Percentiles rank a stretch among this genome's conserved stretches.
Evolutionary conservation across 2,888 invertebrate genomes (phyloP).

Genomic region (Syrista parreyssii): DNA sequence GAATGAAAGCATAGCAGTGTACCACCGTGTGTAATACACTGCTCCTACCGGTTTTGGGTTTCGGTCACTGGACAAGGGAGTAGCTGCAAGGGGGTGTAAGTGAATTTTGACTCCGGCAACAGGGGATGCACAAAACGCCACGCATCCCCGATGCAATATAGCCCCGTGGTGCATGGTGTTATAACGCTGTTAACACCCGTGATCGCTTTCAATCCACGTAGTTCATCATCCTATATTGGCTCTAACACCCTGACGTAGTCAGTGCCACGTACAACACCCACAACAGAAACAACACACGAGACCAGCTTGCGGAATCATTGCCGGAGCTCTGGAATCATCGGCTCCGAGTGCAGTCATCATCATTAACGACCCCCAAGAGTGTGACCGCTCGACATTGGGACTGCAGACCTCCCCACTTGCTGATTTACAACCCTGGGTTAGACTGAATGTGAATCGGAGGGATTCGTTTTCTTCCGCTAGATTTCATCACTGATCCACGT

Average conservation of each 20-base stretch:
- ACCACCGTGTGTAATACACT: slow-evolving; percentile 3
- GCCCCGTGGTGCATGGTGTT: slow-evolving; percentile 41
- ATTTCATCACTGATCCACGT: neutral
- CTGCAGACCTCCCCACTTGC: neutral
- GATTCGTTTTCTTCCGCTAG: slow-evolving; percentile 5
- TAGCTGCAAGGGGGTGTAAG: slow-evolving; percentile 16
- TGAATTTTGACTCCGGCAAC: slow-evolving; percentile 29
- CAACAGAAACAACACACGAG: slow-evolving; percentile 19
- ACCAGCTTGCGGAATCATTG: slow-evolving; percentile 29
- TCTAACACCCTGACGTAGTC: slow-evolving; percentile 15
- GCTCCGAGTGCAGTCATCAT: slow-evolving; percentile 43
- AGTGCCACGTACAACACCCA: neutral
- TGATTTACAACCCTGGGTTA: neutral
- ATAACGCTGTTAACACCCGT: slow-evolving; percentile 64
- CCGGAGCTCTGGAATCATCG: slow-evolving; percentile 40
- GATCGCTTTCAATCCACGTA: slow-evolving; percentile 64
- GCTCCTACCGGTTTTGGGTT: neutral
- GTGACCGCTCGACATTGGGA: neutral
- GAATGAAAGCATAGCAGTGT: neutral
- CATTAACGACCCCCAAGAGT: slow-evolving; percentile 40
- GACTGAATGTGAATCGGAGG: too few species aligned
- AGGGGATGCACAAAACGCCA: slow-evolving; percentile 40
- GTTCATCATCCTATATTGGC: slow-evolving; percentile 62
- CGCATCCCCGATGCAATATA: slow-evolving; percentile 45
- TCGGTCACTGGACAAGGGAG: neutral